A percentile compares a stretch with the other conserved stretches of the same genome.
Evolutionary conservation across 2,797 vertebrate species (phyloP).

Genomic region (Malacoctenus gilli): DNA sequence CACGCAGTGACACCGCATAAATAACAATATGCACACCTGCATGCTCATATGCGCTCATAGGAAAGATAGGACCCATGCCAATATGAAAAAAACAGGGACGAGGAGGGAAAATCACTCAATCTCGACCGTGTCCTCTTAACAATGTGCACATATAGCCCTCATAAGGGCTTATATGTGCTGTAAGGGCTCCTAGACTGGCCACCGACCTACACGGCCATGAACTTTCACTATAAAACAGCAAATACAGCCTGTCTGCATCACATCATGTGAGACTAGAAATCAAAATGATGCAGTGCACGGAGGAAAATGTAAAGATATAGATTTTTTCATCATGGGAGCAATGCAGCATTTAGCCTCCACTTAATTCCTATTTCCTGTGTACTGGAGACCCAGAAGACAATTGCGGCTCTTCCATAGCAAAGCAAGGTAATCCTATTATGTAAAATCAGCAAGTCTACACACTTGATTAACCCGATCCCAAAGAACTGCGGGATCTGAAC

Average conservation of each 20-base stretch:
- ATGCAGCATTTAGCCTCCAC: slow-evolving; percentile 34
- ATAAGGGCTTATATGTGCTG: slow-evolving; percentile 1
- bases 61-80: background rate
- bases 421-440: slow-evolving; percentile 60
- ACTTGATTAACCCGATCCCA: slow-evolving; percentile 60
- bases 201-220: slow-evolving; percentile 18
- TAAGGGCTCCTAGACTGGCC: slow-evolving; percentile 17
- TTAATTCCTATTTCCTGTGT: slow-evolving; percentile 18
- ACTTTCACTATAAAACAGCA: slow-evolving; percentile 29
- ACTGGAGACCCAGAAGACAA: slow-evolving; percentile 29
- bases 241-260: slow-evolving; percentile 25
- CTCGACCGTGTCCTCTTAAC: slow-evolving; percentile 23
- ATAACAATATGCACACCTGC: slow-evolving; percentile 19
- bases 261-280: slow-evolving; percentile 38
- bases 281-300: slow-evolving; percentile 16
- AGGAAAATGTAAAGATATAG: slow-evolving; percentile 32
- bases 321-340: slow-evolving; percentile 50
- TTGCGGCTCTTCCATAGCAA: slow-evolving; percentile 40
- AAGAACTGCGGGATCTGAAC: slow-evolving; percentile 40
- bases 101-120: background rate
- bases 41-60: slow-evolving; percentile 21
- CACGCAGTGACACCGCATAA: slow-evolving; percentile 19
- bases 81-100: background rate
- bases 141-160: slow-evolving; percentile 8
- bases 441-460: slow-evolving; percentile 55